Evolutionary conservation across 2,797 vertebrate species (phyloP), one percentile per base, ranked within the genome.

Genomic region (Lagodon rhomboides): DNA sequence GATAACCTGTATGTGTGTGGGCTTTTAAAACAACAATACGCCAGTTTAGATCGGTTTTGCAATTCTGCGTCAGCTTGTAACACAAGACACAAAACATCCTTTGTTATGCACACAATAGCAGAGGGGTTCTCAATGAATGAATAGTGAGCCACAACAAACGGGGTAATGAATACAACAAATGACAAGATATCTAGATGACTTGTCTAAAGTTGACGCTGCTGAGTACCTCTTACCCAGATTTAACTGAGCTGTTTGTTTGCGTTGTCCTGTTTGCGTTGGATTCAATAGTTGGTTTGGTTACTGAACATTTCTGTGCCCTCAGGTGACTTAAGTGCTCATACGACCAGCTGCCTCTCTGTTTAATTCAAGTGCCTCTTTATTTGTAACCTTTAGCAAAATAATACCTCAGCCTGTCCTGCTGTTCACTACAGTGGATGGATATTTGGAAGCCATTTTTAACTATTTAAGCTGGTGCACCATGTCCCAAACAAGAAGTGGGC

Each of bases 61-160:
- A 17, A 30, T 16, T 27, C 23, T 27, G 53, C 2, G 65, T 79
- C 46, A 84, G 22, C 9, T 18, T 41, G 65, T 71, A 75, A 83
- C 34, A 73, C 22, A 25, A 77, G 66, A 73, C 47, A 74, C 58
- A 77, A 73, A 65, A 70, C 25, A 46, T 3, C 15, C 54, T 76
- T 73, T 75, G 10, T 60, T 27, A 18, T 7, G 38, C 4, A 16
- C 12, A 63, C 34, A 67, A 44, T 44, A 23, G 16, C 11, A n/a
- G 12, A 22, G 17, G 6, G 3, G 38, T 58, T 71, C 34, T 38
- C 5, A 38, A 5, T 75, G 49, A 73, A 50, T 55, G n/a, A 72
- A 56, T 43, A 6, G n/a, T 56, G 44, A 38, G 13, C n/a, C 25
- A 49, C 50, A 62, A 20, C 6, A 30, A 18, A 30, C 2, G 58